Conservation (phyloP, 1,140 invertebrate genomes). For the Aphaenogaster floridana region DNA sequence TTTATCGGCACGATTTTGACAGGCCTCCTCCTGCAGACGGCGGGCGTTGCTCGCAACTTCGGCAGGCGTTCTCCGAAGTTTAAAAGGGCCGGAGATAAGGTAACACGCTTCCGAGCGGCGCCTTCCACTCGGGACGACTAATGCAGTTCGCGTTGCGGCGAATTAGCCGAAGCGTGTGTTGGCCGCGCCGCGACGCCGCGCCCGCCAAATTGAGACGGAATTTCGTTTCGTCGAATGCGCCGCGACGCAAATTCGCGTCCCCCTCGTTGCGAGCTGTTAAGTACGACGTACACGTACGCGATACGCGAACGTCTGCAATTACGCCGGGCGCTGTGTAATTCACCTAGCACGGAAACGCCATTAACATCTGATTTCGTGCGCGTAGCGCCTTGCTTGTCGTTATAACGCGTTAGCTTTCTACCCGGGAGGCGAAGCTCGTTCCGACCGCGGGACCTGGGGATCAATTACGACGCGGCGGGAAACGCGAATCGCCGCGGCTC, state of each 20-base stretch:
- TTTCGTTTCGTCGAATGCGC: constrained; percentile 17
- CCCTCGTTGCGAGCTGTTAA: constrained; percentile 34
- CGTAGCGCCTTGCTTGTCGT: constrained; percentile 57
- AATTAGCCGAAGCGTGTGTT: constrained; percentile 35
- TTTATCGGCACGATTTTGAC: constrained; percentile 74
- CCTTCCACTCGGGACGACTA: not conserved
- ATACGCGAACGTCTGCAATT: constrained; percentile 70
- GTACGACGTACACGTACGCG: constrained; percentile 49
- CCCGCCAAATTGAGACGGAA: constrained; percentile 8
- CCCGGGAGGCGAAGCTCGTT: constrained; percentile 59
- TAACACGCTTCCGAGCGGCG: constrained; percentile 23
- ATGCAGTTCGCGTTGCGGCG: constrained; percentile 32
- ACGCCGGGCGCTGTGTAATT: constrained; percentile 65
- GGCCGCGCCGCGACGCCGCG: not conserved
- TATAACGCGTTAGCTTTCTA: constrained; percentile 66
- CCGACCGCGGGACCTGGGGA: constrained; percentile 18
- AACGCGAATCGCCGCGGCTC: constrained; percentile 49
- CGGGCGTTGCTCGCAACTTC: constrained; percentile 20
- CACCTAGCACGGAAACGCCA: constrained; percentile 58
- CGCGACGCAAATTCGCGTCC: constrained; percentile 18
- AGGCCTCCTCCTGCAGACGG: constrained; percentile 35
- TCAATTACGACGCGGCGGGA: constrained; percentile 55
- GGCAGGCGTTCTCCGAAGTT: constrained; percentile 63
- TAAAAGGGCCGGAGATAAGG: constrained; percentile 37
- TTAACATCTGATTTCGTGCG: constrained; percentile 71